phyloP scores from a whole-genome alignment of 1,140 invertebrate genomes.

The Drosophila micromelanica region DNA sequence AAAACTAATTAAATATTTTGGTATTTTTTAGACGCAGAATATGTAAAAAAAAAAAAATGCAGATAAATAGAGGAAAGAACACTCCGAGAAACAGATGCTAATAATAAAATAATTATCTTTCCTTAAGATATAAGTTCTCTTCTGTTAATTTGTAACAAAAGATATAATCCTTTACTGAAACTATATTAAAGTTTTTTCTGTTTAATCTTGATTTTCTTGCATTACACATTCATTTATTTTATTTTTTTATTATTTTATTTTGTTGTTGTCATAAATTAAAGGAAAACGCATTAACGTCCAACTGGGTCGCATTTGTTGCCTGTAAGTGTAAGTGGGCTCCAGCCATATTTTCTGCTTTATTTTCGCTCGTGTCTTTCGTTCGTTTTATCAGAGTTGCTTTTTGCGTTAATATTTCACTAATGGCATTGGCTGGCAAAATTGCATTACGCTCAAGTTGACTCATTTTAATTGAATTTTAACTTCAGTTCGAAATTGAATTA shows the following conservation, averaged over 20 bases:
- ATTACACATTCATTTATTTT: slow-evolving; percentile 17
- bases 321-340: background rate
- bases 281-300: slow-evolving; percentile 34
- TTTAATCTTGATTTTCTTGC: background rate
- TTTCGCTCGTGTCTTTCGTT: slow-evolving; percentile 39
- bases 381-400: slow-evolving; percentile 46
- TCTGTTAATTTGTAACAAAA: no score
- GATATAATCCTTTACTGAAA: no score
- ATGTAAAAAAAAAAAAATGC: no score
- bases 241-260: slow-evolving; percentile 23
- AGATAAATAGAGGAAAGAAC: no score
- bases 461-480: slow-evolving; percentile 83
- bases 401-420: slow-evolving; percentile 82
- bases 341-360: slow-evolving; percentile 24
- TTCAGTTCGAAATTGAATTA: slow-evolving; percentile 83
- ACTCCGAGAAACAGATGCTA: no score
- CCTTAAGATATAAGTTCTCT: no score
- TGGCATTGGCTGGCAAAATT: slow-evolving; percentile 79
- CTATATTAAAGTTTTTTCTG: background rate
- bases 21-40: no score
- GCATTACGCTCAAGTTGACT: slow-evolving; percentile 83
- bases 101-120: no score
- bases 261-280: slow-evolving; percentile 35
- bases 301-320: slow-evolving; percentile 11
- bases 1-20: no score